A percentile compares a stretch with the other conserved stretches of the same genome.
phyloP scores from a whole-genome alignment of 2,113 vertebrate genomes.

The Nycticryphes semicollaris region DNA sequence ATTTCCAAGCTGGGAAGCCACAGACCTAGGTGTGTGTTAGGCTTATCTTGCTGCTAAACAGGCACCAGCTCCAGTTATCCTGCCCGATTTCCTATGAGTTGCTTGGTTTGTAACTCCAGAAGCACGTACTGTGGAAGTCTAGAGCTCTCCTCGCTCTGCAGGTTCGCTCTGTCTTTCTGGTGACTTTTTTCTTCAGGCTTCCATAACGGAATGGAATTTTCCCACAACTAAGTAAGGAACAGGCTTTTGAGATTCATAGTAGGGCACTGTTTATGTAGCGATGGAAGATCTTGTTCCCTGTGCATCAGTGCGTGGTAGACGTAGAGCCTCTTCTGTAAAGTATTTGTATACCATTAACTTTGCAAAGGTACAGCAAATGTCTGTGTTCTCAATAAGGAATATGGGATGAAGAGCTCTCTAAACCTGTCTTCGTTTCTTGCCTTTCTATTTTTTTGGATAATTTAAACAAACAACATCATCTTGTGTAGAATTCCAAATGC shows the following conservation, averaged over 20 bases:
- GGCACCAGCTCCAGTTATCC: fast-evolving
- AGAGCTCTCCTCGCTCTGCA: background rate
- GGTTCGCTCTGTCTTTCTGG: background rate
- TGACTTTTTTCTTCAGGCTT: background rate
- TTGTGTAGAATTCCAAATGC: background rate
- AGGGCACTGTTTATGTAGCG: background rate
- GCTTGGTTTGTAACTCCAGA: background rate
- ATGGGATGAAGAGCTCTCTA: background rate
- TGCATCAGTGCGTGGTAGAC: background rate
- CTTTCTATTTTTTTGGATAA: background rate
- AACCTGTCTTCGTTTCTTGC: background rate
- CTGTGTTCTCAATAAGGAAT: background rate
- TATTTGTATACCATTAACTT: background rate
- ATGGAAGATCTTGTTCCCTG: background rate
- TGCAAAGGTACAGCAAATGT: background rate
- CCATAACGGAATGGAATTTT: background rate
- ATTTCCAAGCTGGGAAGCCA: background rate
- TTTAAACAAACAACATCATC: background rate
- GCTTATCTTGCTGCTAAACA: background rate
- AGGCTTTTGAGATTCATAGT: background rate
- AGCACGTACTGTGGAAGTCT: background rate
- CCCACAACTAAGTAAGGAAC: background rate
- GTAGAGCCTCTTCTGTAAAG: background rate
- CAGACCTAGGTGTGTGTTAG: background rate
- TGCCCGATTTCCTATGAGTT: background rate